Base-by-base conservation (phyloP, 2,797 vertebrate genomes). In the Molossus alvarezi region DNA sequence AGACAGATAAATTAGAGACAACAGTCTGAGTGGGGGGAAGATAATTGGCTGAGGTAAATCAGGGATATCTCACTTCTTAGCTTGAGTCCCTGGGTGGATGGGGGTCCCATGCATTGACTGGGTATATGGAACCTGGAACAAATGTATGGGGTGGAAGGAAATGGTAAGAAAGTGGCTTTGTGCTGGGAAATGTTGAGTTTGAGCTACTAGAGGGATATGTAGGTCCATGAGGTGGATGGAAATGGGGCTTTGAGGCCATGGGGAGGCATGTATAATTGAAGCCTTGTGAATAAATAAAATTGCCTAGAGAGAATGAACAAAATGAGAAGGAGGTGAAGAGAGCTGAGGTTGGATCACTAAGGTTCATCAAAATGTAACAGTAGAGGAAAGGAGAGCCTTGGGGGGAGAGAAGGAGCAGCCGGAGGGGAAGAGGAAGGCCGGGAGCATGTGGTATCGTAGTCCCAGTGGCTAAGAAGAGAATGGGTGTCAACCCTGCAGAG, bases 311-410 rank as follows among this genome's bases (percentile, higher is more conserved):
- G 53, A 58, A 88, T 8, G 10, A 51, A 45, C 18, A 10, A 57
- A 73, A 91, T 9, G 41, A 94, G 41, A 45, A 45, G 37, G 64
- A 71, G 17, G 33, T 64, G 9, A 41, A 62, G 45, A 48, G 27
- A 7, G 37, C 21, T 60, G n/a, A 91, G 48, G 14, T 45, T n/a
- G 60, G 69, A 58, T 60, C 27, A 55, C 48, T 64, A 58, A 80
- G 10, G n/a, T 81, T 48, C 45, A 65, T 64, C 41, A 48, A 83
- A 37, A 58, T 77, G 5, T 96, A 29, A 80, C 96, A 88, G 27
- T 3, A 64, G 33, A 62, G 25, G 48, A 72, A 93, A 48, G 53
- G 1, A 13, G 71, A 58, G 12, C 23, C 13, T 64, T 33, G 13
- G 10, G 75, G 69, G 21, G 64, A 76, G 58, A 41, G 17, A 96